phyloP scores from a whole-genome alignment of 2,797 vertebrate species.

The Monodelphis domestica region DNA sequence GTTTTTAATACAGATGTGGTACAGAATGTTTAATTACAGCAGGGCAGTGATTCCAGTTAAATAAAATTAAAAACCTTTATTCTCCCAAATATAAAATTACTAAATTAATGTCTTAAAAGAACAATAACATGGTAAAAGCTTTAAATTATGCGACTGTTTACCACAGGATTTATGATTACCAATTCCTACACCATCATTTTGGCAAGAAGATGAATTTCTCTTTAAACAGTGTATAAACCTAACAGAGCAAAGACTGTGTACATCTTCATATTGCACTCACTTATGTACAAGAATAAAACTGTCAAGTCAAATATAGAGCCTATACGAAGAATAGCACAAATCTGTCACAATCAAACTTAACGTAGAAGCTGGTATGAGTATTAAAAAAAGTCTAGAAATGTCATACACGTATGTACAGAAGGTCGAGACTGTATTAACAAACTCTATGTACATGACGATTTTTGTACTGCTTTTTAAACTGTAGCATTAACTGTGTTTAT shows the following conservation, averaged over 20 bases:
- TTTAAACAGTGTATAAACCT: constrained; percentile 93
- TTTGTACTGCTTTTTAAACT: constrained; percentile 69
- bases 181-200: constrained; percentile 91
- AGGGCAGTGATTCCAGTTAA: constrained; percentile 93
- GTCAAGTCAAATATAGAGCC: constrained; percentile 82
- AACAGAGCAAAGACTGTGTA: constrained; percentile 92
- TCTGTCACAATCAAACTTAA: constrained; percentile 86
- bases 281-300: constrained; percentile 91
- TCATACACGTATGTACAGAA: constrained; percentile 87
- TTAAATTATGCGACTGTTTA: constrained; percentile 89
- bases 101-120: constrained; percentile 91
- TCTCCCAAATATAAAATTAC: constrained; percentile 95
- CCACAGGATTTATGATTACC: constrained; percentile 87
- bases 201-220: constrained; percentile 92
- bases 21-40: constrained; percentile 89
- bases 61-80: constrained; percentile 93
- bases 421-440: constrained; percentile 84
- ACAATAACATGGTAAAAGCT: constrained; percentile 94
- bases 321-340: constrained; percentile 82
- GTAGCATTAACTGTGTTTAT: constrained; percentile 79
- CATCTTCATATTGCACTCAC: constrained; percentile 97
- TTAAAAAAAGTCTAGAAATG: constrained; percentile 90
- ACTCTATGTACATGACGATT: constrained; percentile 85
- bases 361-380: constrained; percentile 83
- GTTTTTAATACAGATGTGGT: constrained; percentile 89